phyloP scores from a whole-genome alignment of 2,797 vertebrate species.

The Sebastes baramenuke region DNA sequence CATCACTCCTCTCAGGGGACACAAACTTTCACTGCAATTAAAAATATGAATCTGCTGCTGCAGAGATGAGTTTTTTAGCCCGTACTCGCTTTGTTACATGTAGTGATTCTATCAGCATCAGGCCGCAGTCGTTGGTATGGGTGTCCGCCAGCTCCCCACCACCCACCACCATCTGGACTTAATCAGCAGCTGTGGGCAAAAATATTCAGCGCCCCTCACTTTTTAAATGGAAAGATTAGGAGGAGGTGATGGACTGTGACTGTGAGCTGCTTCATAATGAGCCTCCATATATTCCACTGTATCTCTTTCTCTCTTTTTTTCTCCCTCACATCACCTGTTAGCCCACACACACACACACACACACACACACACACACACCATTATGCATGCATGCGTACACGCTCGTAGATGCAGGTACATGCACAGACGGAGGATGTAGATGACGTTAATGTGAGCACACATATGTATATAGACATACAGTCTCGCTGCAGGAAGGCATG shows the following conservation, averaged over 20 bases:
- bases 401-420: constrained; percentile 23
- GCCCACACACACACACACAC: background rate
- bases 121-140: constrained; percentile 54
- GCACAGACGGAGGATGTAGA: constrained; percentile 5
- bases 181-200: constrained; percentile 75
- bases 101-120: constrained; percentile 34
- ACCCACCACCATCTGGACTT: constrained; percentile 70
- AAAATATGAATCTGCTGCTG: constrained; percentile 19
- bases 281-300: constrained; percentile 60
- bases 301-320: constrained; percentile 31
- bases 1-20: background rate
- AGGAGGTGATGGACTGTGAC: constrained; percentile 79
- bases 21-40: background rate
- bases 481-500: constrained; percentile 26
- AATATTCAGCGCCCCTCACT: constrained; percentile 67
- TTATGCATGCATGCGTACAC: constrained; percentile 29
- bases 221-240: constrained; percentile 80
- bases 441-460: background rate
- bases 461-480: background rate
- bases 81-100: constrained; percentile 23
- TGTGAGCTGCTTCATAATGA: constrained; percentile 77
- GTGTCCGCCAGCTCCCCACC: constrained; percentile 56
- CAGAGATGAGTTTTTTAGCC: constrained; percentile 9
- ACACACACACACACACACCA: background rate
- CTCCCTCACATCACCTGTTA: constrained; percentile 45